Evolutionary conservation across 2,888 invertebrate genomes (phyloP).

Genomic region (Choristoneura rosaceana): DNA sequence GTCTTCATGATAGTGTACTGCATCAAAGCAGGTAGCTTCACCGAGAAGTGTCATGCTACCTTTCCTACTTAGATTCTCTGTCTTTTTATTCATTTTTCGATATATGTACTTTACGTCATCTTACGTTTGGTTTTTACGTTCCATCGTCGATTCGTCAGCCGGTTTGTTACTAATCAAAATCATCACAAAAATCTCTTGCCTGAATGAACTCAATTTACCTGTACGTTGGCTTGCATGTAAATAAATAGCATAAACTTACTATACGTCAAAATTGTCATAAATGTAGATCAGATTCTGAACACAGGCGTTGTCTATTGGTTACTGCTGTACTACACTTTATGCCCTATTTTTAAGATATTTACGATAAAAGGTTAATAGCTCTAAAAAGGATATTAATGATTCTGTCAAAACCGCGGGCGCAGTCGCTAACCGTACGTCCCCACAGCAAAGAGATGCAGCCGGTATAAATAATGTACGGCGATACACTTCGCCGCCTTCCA

Average conservation of each 20-base stretch:
- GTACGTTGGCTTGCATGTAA: too few relatives aligned
- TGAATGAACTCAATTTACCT: too few relatives aligned
- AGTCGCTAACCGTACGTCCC: constrained; percentile 47
- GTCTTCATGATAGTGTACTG: too few relatives aligned
- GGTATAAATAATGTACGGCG: constrained; percentile 72
- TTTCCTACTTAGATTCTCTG: too few relatives aligned
- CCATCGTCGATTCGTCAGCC: too few relatives aligned
- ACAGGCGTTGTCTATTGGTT: background rate
- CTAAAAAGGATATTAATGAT: constrained; percentile 6
- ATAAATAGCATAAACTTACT: too few relatives aligned
- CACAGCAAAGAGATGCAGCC: constrained; percentile 62
- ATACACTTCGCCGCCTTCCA: constrained; percentile 67
- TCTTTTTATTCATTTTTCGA: background rate
- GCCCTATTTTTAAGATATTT: background rate
- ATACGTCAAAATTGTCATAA: background rate
- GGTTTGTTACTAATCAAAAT: too few relatives aligned
- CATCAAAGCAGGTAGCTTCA: too few relatives aligned
- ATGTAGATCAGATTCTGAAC: background rate
- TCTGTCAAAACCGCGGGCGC: constrained; percentile 38
- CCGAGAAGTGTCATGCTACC: too few relatives aligned
- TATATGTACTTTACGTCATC: too few relatives aligned
- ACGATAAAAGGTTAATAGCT: constrained; percentile 10
- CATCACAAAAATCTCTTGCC: too few relatives aligned
- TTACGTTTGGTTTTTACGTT: too few relatives aligned
- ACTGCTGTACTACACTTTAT: background rate